Conservation (phyloP, 2,113 vertebrate species). For the Lepus americanus region DNA sequence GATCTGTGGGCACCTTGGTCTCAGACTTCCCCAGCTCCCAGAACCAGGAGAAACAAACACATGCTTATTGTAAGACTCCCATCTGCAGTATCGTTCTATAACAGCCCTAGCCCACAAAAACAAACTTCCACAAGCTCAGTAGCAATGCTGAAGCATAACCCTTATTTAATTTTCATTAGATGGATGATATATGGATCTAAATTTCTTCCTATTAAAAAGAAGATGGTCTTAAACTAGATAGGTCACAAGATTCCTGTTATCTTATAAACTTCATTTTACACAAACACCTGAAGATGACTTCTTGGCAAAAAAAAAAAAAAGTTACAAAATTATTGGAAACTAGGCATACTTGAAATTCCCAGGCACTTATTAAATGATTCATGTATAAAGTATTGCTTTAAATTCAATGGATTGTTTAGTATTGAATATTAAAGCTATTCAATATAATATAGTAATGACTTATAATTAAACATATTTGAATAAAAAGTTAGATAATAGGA, state of each 20-base stretch:
- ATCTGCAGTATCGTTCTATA: not conserved
- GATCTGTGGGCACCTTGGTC: too few relatives aligned
- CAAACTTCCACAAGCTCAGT: not conserved
- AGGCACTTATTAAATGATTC: not conserved
- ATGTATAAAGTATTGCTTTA: constrained; percentile 26
- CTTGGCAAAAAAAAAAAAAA: not conserved
- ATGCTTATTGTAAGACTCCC: not conserved
- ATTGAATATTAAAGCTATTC: constrained; percentile 25
- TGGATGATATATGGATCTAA: not conserved
- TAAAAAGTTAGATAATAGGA: constrained; percentile 67
- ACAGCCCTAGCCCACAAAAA: not conserved
- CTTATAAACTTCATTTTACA: not conserved
- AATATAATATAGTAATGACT: not conserved
- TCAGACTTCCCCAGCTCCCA: not conserved
- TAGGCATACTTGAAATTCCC: not conserved
- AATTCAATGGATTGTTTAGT: not conserved
- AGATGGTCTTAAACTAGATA: not conserved
- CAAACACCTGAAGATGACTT: not conserved
- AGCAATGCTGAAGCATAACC: not conserved
- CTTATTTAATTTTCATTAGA: not conserved
- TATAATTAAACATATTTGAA: constrained; percentile 30
- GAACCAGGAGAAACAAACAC: not conserved
- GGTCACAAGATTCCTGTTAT: not conserved
- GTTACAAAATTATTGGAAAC: not conserved
- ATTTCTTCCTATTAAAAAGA: not conserved